These are phyloP conservation scores for Platycheirus rosarum DNA, from an alignment of 2,888 invertebrate species.

Conservation along the genomic window DNA sequence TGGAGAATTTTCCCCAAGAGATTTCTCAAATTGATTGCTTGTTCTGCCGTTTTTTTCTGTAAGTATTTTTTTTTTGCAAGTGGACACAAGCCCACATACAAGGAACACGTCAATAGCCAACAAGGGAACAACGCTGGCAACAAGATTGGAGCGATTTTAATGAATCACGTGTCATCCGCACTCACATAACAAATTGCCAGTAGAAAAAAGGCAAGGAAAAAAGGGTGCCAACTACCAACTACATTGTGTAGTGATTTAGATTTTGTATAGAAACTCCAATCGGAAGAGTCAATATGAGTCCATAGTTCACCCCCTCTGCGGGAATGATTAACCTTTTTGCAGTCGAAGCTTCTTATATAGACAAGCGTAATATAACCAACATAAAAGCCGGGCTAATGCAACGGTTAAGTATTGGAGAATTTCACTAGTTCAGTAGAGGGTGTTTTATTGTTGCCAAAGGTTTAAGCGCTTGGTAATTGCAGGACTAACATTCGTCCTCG, in stretches of 20 bases:
- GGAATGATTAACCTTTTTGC: slow-evolving; percentile 69
- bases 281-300: slow-evolving; percentile 31
- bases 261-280: slow-evolving; percentile 55
- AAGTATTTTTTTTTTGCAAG: slow-evolving; percentile 35
- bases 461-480: too few relatives aligned
- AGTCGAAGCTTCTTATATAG: slow-evolving; percentile 46
- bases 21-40: slow-evolving; percentile 68
- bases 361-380: too few relatives aligned
- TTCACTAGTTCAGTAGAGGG: too few relatives aligned
- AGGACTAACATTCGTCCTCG: too few relatives aligned
- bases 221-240: slow-evolving; percentile 56
- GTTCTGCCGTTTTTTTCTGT: slow-evolving; percentile 66
- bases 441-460: too few relatives aligned
- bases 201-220: slow-evolving; percentile 14
- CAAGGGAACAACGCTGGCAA: slow-evolving; percentile 54
- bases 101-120: slow-evolving; percentile 55
- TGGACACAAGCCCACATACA: slow-evolving; percentile 55
- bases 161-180: slow-evolving; percentile 73
- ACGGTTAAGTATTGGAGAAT: too few relatives aligned
- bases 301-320: slow-evolving; percentile 48
- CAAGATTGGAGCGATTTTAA: slow-evolving; percentile 67
- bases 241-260: slow-evolving; percentile 45
- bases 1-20: slow-evolving; percentile 55
- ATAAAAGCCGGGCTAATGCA: too few relatives aligned
- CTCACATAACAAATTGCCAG: slow-evolving; percentile 46